These are phyloP conservation scores for Carollia perspicillata DNA, from an alignment of 2,113 vertebrate genomes.

Conservation along the genomic window DNA sequence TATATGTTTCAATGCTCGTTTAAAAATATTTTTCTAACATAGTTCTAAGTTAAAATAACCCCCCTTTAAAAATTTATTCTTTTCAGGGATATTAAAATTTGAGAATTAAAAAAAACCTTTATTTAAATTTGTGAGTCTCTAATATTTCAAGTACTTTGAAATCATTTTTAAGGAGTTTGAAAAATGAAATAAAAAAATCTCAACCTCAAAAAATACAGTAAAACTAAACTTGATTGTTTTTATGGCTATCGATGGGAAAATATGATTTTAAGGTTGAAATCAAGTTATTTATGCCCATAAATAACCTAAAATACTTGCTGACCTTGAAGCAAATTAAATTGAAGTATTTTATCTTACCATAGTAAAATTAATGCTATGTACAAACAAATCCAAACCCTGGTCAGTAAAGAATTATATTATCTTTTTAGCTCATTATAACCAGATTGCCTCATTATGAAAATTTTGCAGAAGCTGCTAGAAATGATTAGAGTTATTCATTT, in stretches of 20 bases:
- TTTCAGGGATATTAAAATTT: slow-evolving; percentile 17
- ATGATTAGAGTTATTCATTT: slow-evolving; percentile 27
- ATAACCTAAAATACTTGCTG: slow-evolving; percentile 55
- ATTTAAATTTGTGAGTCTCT: background rate
- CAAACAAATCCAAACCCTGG: background rate
- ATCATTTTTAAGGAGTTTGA: slow-evolving; percentile 10
- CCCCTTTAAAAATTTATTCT: background rate
- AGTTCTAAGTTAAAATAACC: slow-evolving; percentile 1
- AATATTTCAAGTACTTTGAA: slow-evolving; percentile 8
- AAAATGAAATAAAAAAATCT: background rate
- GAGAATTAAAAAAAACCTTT: background rate
- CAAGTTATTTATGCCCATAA: background rate
- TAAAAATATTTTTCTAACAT: slow-evolving; percentile 49
- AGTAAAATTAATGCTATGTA: slow-evolving; percentile 10
- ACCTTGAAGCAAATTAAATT: slow-evolving; percentile 36
- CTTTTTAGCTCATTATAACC: slow-evolving; percentile 49
- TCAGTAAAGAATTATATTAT: slow-evolving; percentile 1
- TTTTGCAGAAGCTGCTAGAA: slow-evolving; percentile 41
- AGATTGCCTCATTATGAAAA: slow-evolving; percentile 45
- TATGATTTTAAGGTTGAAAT: slow-evolving; percentile 17
- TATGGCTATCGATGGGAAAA: background rate
- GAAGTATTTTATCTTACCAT: slow-evolving; percentile 15
- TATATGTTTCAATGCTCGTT: slow-evolving; percentile 50
- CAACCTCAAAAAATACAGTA: background rate
- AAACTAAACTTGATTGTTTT: background rate